Conservation (phyloP, 2,797 vertebrate genomes). For the Crenichthys baileyi region DNA sequence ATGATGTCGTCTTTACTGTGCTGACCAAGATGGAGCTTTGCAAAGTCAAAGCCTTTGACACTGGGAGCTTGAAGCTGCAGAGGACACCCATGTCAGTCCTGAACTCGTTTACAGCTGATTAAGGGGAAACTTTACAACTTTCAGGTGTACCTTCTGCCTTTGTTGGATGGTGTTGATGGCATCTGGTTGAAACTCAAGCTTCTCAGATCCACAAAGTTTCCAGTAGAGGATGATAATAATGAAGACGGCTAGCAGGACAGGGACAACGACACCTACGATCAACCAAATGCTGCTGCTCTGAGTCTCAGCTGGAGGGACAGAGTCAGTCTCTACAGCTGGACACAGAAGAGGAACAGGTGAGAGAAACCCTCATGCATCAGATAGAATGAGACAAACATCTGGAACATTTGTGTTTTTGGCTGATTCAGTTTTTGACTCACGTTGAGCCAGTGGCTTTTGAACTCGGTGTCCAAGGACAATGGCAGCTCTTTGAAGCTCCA, state of each 20-base stretch:
- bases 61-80: constrained; percentile 93
- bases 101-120: neutral
- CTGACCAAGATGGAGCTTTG: constrained; percentile 96
- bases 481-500: constrained; percentile 93
- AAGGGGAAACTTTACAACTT: neutral
- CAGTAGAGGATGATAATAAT: constrained; percentile 96
- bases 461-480: constrained; percentile 94
- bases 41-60: constrained; percentile 97
- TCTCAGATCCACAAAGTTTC: constrained; percentile 97
- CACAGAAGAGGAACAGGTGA: neutral
- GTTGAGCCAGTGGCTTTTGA: constrained; percentile 89
- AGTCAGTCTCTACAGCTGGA: constrained; percentile 89
- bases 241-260: constrained; percentile 89
- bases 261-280: constrained; percentile 91
- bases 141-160: constrained; percentile 90
- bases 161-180: constrained; percentile 95
- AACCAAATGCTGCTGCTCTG: constrained; percentile 93
- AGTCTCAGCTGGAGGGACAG: constrained; percentile 84
- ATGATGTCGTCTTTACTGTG: constrained; percentile 95
- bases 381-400: neutral
- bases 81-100: constrained; percentile 14
- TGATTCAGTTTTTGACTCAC: constrained; percentile 78
- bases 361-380: neutral
- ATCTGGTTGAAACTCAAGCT: constrained; percentile 96
- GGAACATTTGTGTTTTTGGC: neutral